Percentiles rank a stretch among this genome's conserved stretches.
Evolutionary conservation across 2,797 vertebrate species (phyloP).

Genomic region (Clarias platycephalus): DNA sequence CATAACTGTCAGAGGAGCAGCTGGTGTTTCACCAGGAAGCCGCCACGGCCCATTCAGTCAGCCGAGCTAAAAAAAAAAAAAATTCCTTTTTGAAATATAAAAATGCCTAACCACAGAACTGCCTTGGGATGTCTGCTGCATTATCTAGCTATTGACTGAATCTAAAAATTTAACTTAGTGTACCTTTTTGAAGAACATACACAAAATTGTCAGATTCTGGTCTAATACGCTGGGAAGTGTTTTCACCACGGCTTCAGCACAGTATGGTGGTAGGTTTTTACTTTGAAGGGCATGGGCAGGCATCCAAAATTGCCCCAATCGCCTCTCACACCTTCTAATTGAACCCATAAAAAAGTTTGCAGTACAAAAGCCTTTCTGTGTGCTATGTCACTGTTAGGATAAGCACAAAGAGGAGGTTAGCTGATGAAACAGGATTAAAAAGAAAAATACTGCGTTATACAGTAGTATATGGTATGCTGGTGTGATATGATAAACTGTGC

Average conservation of each 20-base stretch:
- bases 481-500: conserved; percentile 72
- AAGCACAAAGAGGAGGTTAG: conserved; percentile 81
- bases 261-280: conserved; percentile 75
- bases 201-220: background rate
- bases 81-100: conserved; percentile 12
- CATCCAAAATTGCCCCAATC: conserved; percentile 70
- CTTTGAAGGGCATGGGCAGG: conserved; percentile 80
- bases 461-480: conserved; percentile 72
- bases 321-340: conserved; percentile 77
- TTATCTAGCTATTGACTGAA: conserved; percentile 8
- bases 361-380: conserved; percentile 73
- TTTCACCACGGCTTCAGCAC: conserved; percentile 52
- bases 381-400: conserved; percentile 74
- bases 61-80: conserved; percentile 31
- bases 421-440: conserved; percentile 82
- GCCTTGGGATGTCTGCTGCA: conserved; percentile 12
- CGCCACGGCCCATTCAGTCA: conserved; percentile 26
- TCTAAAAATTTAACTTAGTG: conserved; percentile 28
- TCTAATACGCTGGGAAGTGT: conserved; percentile 23
- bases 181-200: background rate
- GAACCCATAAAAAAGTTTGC: conserved; percentile 74
- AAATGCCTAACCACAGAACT: background rate
- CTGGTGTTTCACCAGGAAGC: conserved; percentile 51
- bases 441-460: conserved; percentile 70
- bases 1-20: conserved; percentile 52